phyloP scores from a whole-genome alignment of 2,888 invertebrate species.

The Ariolimax columbianus region DNA sequence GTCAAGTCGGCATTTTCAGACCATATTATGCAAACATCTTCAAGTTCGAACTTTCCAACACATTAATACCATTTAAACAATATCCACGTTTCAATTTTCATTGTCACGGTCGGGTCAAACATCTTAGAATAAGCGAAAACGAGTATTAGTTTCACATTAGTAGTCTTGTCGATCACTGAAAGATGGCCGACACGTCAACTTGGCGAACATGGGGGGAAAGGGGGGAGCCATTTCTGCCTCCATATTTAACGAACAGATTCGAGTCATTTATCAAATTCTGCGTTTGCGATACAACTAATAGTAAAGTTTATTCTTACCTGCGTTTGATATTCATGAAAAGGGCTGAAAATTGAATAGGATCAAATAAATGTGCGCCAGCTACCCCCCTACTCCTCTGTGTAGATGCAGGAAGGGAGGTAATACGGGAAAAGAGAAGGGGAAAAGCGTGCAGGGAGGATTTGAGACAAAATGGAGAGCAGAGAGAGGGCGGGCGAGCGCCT shows the following conservation, averaged over 20 bases:
- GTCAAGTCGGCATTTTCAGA: not conserved
- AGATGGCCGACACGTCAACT: conserved; percentile 46
- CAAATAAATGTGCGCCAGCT: not conserved
- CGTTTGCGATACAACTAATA: not conserved
- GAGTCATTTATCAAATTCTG: not conserved
- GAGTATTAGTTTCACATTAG: not conserved
- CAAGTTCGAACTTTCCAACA: not conserved
- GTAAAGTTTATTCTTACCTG: conserved; percentile 31
- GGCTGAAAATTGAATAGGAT: not conserved
- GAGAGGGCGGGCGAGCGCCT: conserved; percentile 15
- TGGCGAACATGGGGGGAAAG: conserved; percentile 36
- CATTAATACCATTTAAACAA: no score
- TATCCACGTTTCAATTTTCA: not conserved
- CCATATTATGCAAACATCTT: not conserved
- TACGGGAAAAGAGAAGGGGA: conserved; percentile 28
- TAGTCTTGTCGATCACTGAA: conserved; percentile 36
- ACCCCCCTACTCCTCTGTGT: conserved; percentile 32
- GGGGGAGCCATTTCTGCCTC: conserved; percentile 13
- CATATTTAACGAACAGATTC: conserved; percentile 6
- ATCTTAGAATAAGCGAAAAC: not conserved
- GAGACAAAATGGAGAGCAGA: not conserved
- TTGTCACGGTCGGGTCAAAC: not conserved
- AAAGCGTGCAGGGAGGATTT: conserved; percentile 28
- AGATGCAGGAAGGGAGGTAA: conserved; percentile 52
- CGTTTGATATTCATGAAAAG: conserved; percentile 44